Evolutionary conservation across 2,113 vertebrate species (phyloP).

Genomic region (Austrofundulus limnaeus): DNA sequence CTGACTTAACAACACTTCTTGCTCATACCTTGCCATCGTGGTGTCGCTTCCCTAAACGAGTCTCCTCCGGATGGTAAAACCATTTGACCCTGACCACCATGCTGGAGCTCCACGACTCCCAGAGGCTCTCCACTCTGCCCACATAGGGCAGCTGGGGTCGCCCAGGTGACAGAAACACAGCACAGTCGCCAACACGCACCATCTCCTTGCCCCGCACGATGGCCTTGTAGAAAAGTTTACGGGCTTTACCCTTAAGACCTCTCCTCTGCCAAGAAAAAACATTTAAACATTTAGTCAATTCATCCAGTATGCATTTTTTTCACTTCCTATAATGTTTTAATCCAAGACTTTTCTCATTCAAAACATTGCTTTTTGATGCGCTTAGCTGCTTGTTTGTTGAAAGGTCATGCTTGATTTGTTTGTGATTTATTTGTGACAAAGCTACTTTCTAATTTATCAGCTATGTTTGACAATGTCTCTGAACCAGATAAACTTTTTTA

Average conservation of each 20-base stretch:
- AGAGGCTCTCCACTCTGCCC: constrained; percentile 96
- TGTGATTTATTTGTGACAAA: background rate
- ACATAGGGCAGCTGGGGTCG: constrained; percentile 96
- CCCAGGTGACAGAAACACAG: constrained; percentile 95
- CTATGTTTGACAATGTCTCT: no score
- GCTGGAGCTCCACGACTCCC: constrained; percentile 98
- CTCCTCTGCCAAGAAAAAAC: constrained; percentile 80
- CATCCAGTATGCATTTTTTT: constrained; percentile 26
- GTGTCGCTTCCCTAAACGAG: constrained; percentile 93
- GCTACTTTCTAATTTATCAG: background rate
- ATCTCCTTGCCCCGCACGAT: constrained; percentile 95
- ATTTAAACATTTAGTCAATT: constrained; percentile 14
- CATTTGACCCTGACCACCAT: constrained; percentile 99
- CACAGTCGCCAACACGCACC: constrained; percentile 92
- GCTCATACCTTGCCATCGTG: constrained; percentile 91
- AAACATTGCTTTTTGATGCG: no score
- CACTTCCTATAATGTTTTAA: constrained; percentile 1
- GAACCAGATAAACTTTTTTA: no score
- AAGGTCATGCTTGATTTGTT: background rate
- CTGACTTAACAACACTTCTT: background rate
- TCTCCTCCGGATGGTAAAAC: constrained; percentile 99
- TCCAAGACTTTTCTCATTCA: background rate
- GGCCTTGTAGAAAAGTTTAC: constrained; percentile 98
- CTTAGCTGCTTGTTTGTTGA: background rate
- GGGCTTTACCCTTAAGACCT: constrained; percentile 96